Evolutionary conservation across 2,113 vertebrate genomes (phyloP).

Genomic region (Hucho hucho): DNA sequence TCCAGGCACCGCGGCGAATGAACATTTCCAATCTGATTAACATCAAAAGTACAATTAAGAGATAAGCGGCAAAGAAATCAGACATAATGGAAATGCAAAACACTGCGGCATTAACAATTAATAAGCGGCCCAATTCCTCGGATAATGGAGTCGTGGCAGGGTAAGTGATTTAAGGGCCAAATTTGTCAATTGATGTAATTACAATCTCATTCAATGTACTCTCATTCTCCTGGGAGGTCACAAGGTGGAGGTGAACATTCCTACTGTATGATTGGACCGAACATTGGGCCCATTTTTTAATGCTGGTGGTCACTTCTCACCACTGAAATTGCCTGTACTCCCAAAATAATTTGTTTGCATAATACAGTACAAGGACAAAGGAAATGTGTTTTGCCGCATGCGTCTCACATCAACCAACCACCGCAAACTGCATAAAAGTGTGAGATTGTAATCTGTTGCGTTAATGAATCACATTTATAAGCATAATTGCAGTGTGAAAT

Average conservation of each 20-base stretch:
- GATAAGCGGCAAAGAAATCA: conserved; percentile 64
- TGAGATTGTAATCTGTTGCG: too few species aligned
- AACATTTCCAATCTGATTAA: conserved; percentile 64
- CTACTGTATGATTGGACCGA: not conserved
- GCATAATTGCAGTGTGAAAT: too few species aligned
- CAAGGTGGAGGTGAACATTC: conserved; percentile 35
- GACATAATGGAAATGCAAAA: conserved; percentile 62
- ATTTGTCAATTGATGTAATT: conserved; percentile 47
- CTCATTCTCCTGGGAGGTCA: conserved; percentile 20
- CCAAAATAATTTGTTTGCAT: too few species aligned
- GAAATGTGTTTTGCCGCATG: too few species aligned
- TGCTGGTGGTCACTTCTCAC: too few species aligned
- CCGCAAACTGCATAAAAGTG: too few species aligned
- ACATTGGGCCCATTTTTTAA: not conserved
- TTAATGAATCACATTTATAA: too few species aligned
- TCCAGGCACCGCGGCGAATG: conserved; percentile 53
- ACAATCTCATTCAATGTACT: conserved; percentile 37
- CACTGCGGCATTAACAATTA: conserved; percentile 61
- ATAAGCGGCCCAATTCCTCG: conserved; percentile 44
- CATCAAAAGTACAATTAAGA: conserved; percentile 71
- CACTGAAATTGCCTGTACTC: too few species aligned
- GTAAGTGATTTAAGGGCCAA: conserved; percentile 49
- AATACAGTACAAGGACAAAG: too few species aligned
- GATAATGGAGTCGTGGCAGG: conserved; percentile 49
- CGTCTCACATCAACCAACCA: too few species aligned